A percentile compares a stretch with the other conserved stretches of the same genome.
These are phyloP conservation scores for Myathropa florea DNA, from an alignment of 2,888 invertebrate species.

Conservation along the genomic window DNA sequence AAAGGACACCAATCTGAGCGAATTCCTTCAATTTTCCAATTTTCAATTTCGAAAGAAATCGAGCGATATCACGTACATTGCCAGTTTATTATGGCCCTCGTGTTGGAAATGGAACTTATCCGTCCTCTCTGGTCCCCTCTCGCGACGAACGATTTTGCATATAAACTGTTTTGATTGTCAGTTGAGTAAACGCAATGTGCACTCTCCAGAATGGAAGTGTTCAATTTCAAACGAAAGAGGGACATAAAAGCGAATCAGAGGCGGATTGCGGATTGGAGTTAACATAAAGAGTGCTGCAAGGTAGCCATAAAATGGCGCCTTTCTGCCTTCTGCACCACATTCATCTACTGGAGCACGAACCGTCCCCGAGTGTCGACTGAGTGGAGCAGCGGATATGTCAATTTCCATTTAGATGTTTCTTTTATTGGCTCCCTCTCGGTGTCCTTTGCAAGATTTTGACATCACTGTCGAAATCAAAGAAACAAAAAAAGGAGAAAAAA, in stretches of 20 bases:
- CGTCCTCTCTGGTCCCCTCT: constrained; percentile 20
- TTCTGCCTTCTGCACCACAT: constrained; percentile 47
- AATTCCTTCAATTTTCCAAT: constrained; percentile 70
- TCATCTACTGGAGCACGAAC: constrained; percentile 47
- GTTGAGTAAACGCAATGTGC: constrained; percentile 65
- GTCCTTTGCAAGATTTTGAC: constrained; percentile 56
- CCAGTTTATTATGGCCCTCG: constrained; percentile 59
- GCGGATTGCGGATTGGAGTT: background rate
- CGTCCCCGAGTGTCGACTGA: constrained; percentile 23
- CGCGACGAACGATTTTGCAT: constrained; percentile 62
- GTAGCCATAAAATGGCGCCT: constrained; percentile 68
- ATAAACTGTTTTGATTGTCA: constrained; percentile 70
- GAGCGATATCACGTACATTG: constrained; percentile 67
- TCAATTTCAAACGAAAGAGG: constrained; percentile 54
- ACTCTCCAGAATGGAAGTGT: constrained; percentile 25
- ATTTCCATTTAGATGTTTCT: constrained; percentile 71
- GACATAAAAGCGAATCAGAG: constrained; percentile 40
- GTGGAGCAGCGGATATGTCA: constrained; percentile 61
- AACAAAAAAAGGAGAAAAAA: background rate
- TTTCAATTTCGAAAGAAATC: constrained; percentile 63
- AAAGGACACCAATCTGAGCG: constrained; percentile 52
- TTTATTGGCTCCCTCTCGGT: constrained; percentile 54
- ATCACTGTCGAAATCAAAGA: constrained; percentile 41
- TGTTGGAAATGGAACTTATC: constrained; percentile 45
- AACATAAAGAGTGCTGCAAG: constrained; percentile 57